Conservation (phyloP, 2,888 invertebrate species). For the Acronicta alni region DNA sequence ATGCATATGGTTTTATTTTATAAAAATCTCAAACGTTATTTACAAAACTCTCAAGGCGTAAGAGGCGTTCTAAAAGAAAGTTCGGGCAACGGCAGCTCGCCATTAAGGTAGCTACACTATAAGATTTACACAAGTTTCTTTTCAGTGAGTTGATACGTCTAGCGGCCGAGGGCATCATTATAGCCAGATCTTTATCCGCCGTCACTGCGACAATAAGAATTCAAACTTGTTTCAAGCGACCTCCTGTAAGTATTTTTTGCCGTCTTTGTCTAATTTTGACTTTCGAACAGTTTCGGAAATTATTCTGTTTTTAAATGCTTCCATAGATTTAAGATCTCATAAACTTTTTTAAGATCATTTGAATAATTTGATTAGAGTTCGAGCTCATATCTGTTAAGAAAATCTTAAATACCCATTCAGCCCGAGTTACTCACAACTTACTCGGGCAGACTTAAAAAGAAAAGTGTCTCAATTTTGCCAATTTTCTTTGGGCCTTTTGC, state of each 20-base stretch:
- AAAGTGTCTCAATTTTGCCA: constrained; percentile 43
- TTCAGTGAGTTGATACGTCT: constrained; percentile 29
- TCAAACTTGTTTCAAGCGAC: constrained; percentile 25
- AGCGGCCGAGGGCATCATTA: constrained; percentile 38
- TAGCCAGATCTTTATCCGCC: constrained; percentile 25
- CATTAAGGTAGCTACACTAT: constrained; percentile 41
- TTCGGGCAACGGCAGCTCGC: constrained; percentile 27
- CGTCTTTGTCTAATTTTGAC: constrained; percentile 33
- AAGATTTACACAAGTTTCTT: constrained; percentile 46
- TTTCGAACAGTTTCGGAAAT: constrained; percentile 4
- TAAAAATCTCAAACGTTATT: constrained; percentile 39
- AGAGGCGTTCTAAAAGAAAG: constrained; percentile 30
- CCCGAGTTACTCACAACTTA: constrained; percentile 39
- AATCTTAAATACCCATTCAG: constrained; percentile 46
- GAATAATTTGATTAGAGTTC: constrained; percentile 53
- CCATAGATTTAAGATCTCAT: constrained; percentile 33
- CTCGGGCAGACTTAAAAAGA: constrained; percentile 35
- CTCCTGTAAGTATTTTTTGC: constrained; percentile 17
- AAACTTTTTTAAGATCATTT: constrained; percentile 44
- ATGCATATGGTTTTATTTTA: constrained; percentile 29
- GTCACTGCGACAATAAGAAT: constrained; percentile 23
- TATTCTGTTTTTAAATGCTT: constrained; percentile 20
- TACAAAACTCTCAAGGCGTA: constrained; percentile 28
- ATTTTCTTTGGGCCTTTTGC: constrained; percentile 1
- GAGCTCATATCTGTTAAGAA: constrained; percentile 40